Evolutionary conservation across 1,140 invertebrate genomes (phyloP).

Genomic region (Phymastichus coffea): DNA sequence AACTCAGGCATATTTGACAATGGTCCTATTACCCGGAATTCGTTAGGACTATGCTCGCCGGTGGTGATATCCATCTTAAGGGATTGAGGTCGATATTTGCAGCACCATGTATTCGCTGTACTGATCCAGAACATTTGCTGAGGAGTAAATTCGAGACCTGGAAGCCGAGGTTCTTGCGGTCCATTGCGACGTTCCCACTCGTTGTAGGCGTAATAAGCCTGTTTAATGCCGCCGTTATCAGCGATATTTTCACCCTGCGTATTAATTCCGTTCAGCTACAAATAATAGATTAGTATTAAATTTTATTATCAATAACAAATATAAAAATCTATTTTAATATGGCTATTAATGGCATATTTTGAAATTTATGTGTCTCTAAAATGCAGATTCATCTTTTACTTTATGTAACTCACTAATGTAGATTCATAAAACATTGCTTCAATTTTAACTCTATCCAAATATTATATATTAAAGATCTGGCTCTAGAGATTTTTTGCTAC

Average conservation of each 20-base stretch:
- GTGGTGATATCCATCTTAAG: conserved; percentile 74
- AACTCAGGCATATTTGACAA: conserved; percentile 89
- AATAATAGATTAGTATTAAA: conserved; percentile 13
- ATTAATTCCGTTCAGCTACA: conserved; percentile 81
- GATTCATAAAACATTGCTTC: too few species aligned
- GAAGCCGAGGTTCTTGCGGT: conserved; percentile 64
- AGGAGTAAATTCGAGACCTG: conserved; percentile 58
- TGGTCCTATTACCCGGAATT: conserved; percentile 84
- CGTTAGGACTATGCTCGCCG: conserved; percentile 74
- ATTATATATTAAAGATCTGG: too few species aligned
- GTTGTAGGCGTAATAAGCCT: conserved; percentile 80
- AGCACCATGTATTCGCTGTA: conserved; percentile 70
- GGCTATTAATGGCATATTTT: neutral
- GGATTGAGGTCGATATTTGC: conserved; percentile 69
- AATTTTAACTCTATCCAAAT: too few species aligned
- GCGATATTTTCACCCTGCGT: conserved; percentile 93
- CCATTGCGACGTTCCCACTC: conserved; percentile 69
- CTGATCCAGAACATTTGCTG: conserved; percentile 81
- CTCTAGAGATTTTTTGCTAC: too few species aligned
- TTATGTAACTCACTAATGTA: too few species aligned
- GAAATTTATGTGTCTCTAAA: neutral
- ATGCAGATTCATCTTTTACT: too few species aligned
- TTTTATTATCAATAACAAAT: neutral
- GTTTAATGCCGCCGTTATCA: conserved; percentile 86
- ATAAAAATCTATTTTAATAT: neutral